Evolutionary conservation across 23 tunicate species (phyloP).

Genomic region (Halocynthia roretzi): DNA sequence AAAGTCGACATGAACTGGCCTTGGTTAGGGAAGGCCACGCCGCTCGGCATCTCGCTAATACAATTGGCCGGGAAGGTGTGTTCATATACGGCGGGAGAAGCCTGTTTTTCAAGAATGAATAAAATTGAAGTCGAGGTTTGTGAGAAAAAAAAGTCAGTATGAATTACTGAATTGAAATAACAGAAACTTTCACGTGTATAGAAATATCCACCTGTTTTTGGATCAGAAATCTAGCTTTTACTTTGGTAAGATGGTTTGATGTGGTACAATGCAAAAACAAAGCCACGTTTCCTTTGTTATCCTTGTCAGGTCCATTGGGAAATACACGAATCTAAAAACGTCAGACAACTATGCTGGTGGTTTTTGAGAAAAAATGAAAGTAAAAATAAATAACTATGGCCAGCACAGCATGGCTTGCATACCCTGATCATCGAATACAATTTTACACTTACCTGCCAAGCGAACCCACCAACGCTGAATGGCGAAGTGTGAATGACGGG

Average conservation of each 20-base stretch:
- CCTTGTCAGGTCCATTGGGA: constrained; percentile 92
- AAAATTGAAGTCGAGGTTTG: neutral
- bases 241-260: constrained; percentile 83
- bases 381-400: neutral
- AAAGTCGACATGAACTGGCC: constrained; percentile 88
- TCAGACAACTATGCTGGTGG: neutral
- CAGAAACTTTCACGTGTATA: neutral
- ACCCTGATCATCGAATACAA: neutral
- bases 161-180: neutral
- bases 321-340: constrained; percentile 78
- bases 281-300: constrained; percentile 90
- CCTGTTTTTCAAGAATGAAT: constrained; percentile 29
- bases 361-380: neutral
- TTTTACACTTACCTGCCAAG: constrained; percentile 77
- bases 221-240: constrained; percentile 76
- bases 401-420: neutral
- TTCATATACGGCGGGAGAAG: constrained; percentile 86
- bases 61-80: constrained; percentile 90
- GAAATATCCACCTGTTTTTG: constrained; percentile 69
- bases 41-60: constrained; percentile 97
- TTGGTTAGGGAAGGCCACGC: constrained; percentile 88
- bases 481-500: constrained; percentile 96
- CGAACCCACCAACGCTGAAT: constrained; percentile 96
- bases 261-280: constrained; percentile 89
- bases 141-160: neutral